Evolutionary conservation across 2,113 vertebrate species (phyloP).

Genomic region (Hippoglossus stenolepis): DNA sequence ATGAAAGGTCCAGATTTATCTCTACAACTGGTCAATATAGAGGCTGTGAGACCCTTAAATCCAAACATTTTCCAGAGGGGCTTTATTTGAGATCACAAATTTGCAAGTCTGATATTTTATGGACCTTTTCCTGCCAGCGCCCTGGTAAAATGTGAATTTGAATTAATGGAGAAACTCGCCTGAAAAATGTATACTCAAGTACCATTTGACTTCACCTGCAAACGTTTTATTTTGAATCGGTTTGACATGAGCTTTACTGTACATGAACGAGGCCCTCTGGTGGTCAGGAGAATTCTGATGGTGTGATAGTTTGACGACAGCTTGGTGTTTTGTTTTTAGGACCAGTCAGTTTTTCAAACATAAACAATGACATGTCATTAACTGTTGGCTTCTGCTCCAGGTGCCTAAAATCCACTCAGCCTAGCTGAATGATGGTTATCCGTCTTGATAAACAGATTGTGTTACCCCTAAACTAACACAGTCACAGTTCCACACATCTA

Average conservation of each 20-base stretch:
- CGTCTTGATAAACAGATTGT: slow-evolving; percentile 12
- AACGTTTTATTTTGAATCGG: background rate
- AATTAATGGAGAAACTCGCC: background rate
- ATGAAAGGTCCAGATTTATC: slow-evolving; percentile 20
- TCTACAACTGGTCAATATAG: slow-evolving; percentile 1
- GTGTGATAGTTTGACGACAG: background rate
- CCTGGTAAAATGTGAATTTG: background rate
- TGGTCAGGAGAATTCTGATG: background rate
- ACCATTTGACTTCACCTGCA: background rate
- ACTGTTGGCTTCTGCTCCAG: background rate
- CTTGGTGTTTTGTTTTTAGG: background rate
- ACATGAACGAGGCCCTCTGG: background rate
- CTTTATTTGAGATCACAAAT: too few species aligned
- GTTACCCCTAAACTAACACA: slow-evolving; percentile 29
- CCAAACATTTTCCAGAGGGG: too few species aligned
- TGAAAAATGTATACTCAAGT: background rate
- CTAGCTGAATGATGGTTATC: background rate
- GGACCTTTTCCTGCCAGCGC: too few species aligned
- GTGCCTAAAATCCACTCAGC: slow-evolving; percentile 13
- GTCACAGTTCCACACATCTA: slow-evolving; percentile 43
- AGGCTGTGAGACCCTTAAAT: background rate
- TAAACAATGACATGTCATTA: background rate
- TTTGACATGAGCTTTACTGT: background rate
- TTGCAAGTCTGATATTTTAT: too few species aligned
- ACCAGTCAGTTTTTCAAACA: too few species aligned